Evolutionary conservation across 1,140 invertebrate species (phyloP), one percentile per base, ranked within the genome.

Genomic region (Pseudomyrmex concolor): DNA sequence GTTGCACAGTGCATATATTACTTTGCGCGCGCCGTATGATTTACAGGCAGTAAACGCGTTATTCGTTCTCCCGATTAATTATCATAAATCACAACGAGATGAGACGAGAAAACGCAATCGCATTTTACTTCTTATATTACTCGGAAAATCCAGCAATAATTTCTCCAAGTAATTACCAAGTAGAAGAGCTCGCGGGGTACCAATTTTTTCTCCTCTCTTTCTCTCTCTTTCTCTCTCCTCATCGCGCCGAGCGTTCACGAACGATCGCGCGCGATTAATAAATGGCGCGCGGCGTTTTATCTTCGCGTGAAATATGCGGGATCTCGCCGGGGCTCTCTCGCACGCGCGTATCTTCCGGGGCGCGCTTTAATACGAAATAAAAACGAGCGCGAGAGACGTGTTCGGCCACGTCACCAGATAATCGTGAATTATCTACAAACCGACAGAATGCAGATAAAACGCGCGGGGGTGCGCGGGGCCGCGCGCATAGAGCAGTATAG

Each of bases 201-300:
- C 34, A 34, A 13, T 2, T 59, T 15, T 50, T 50, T 22, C 25
- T 12, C 22, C 12, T 57, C 4, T 50, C 17, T 50, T 17, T 45
- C 57, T 73, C 57, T 19, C 22, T 34, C 5, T 7, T 7, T 34
- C 34, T 34, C 34, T 34, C 34, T 34, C 34, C 25, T 34, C 25
- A 34, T 34, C 25, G 25, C 45, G 60, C 22, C 80, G 19, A 34
- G 34, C 22, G 60, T 12, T 22, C 43, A 57, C 59, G 84, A 60
- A 70, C 66, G 89, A 86, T 90, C 83, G 90, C 78, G 50, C 57
- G 54, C 87, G 89, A 90, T 89, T 89, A 89, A 89, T 82, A 87
- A 89, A 74, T 64, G 83, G 74, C 50, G 57, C 64, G 54, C 34
- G 34, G 34, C 34, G 48, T 74, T 72, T 87, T 87, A 89, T 88